Conservation (phyloP, 2,797 vertebrate genomes). For the Linurgus olivaceus region DNA sequence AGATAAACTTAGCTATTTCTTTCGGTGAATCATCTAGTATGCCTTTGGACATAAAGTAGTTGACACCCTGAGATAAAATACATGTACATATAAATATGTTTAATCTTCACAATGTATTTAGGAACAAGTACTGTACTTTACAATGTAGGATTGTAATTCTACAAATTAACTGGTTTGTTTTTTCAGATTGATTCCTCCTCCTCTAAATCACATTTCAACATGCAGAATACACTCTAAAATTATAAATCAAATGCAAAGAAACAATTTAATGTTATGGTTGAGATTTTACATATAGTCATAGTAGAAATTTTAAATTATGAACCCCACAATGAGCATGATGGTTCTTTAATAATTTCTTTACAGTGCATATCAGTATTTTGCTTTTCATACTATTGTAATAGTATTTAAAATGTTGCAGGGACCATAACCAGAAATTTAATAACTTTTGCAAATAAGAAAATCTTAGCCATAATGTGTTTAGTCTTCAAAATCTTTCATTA, state of each 20-base stretch:
- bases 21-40: conserved; percentile 91
- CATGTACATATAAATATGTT: conserved; percentile 42
- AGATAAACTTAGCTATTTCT: conserved; percentile 97
- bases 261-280: conserved; percentile 41
- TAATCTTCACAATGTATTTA: background rate
- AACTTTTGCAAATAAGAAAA: conserved; percentile 58
- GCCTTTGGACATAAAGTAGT: conserved; percentile 96
- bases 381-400: background rate
- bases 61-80: conserved; percentile 85
- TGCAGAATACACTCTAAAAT: conserved; percentile 67
- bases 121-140: conserved; percentile 16
- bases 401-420: background rate
- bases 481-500: conserved; percentile 22
- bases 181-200: conserved; percentile 28
- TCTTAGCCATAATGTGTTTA: conserved; percentile 51
- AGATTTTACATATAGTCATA: conserved; percentile 63
- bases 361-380: background rate
- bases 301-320: conserved; percentile 66
- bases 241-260: conserved; percentile 32
- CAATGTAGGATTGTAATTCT: conserved; percentile 16
- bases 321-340: background rate
- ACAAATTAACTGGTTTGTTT: background rate
- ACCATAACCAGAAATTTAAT: conserved; percentile 59
- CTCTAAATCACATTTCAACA: conserved; percentile 55
- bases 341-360: background rate